A percentile compares a stretch with the other conserved stretches of the same genome.
phyloP scores from a whole-genome alignment of 2,797 vertebrate species.

The Ara ararauna region DNA sequence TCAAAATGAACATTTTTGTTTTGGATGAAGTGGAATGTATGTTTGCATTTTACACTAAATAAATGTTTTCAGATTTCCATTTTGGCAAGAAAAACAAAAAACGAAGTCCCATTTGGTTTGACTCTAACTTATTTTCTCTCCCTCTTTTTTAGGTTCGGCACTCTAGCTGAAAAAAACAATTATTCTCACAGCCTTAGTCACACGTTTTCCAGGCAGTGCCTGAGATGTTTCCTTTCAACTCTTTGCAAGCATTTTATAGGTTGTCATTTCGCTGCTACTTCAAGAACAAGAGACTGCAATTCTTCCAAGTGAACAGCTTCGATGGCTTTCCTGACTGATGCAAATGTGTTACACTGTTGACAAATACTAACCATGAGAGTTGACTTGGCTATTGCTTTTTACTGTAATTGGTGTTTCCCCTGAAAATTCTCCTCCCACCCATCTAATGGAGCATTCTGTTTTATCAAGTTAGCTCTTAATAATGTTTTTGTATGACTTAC shows the following conservation, averaged over 20 bases:
- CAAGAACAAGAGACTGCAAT: constrained; percentile 60
- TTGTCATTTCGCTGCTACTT: constrained; percentile 68
- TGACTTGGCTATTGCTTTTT: constrained; percentile 59
- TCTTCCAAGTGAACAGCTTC: constrained; percentile 70
- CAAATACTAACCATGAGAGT: constrained; percentile 58
- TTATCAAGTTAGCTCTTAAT: background rate
- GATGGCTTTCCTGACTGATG: constrained; percentile 63
- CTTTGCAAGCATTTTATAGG: constrained; percentile 69
- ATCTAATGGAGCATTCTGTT: background rate
- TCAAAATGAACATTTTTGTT: constrained; percentile 73
- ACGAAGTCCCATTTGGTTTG: constrained; percentile 67
- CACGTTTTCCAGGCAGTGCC: constrained; percentile 64
- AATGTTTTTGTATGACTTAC: background rate
- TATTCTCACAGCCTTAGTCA: constrained; percentile 73
- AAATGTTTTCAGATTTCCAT: constrained; percentile 75
- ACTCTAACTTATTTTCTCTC: constrained; percentile 65
- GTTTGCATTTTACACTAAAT: constrained; percentile 75
- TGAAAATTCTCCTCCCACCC: constrained; percentile 28
- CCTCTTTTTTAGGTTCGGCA: constrained; percentile 65
- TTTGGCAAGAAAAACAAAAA: constrained; percentile 73
- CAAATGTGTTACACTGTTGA: constrained; percentile 66
- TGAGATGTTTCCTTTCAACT: constrained; percentile 72
- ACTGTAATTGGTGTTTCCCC: constrained; percentile 45
- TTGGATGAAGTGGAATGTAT: constrained; percentile 69
- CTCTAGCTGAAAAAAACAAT: constrained; percentile 63